Conservation (phyloP, 2,113 vertebrate genomes). For the Gasterosteus nipponicus region DNA sequence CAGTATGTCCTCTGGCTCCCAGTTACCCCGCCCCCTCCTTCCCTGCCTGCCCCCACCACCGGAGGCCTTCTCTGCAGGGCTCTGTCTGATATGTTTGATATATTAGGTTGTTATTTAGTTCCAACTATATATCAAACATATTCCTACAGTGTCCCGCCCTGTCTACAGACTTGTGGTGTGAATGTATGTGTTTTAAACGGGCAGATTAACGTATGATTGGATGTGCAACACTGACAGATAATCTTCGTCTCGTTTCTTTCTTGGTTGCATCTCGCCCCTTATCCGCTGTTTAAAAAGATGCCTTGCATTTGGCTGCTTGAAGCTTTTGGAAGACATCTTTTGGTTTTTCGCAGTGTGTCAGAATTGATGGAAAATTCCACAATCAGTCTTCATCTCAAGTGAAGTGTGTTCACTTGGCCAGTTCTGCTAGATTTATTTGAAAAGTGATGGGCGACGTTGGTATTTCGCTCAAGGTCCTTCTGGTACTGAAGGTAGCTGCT, state of each 20-base stretch:
- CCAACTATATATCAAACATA: constrained; percentile 99
- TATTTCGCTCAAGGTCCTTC: not conserved
- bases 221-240: constrained; percentile 19
- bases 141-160: constrained; percentile 99
- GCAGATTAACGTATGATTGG: constrained; percentile 7
- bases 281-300: constrained; percentile 10
- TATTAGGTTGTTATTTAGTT: constrained; percentile 99
- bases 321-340: not conserved
- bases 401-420: not conserved
- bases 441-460: not conserved
- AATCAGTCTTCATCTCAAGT: not conserved
- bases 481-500: not conserved
- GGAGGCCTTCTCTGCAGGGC: constrained; percentile 97
- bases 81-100: constrained; percentile 99
- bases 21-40: constrained; percentile 50
- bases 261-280: constrained; percentile 14
- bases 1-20: constrained; percentile 56
- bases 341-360: constrained; percentile 1
- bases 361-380: not conserved
- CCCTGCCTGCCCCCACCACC: constrained; percentile 70
- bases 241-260: constrained; percentile 20
- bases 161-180: constrained; percentile 87
- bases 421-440: not conserved
- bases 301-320: constrained; percentile 10
- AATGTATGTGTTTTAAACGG: constrained; percentile 6